phyloP scores from a whole-genome alignment of 2,888 invertebrate genomes.

The Phymatocera aterrima region DNA sequence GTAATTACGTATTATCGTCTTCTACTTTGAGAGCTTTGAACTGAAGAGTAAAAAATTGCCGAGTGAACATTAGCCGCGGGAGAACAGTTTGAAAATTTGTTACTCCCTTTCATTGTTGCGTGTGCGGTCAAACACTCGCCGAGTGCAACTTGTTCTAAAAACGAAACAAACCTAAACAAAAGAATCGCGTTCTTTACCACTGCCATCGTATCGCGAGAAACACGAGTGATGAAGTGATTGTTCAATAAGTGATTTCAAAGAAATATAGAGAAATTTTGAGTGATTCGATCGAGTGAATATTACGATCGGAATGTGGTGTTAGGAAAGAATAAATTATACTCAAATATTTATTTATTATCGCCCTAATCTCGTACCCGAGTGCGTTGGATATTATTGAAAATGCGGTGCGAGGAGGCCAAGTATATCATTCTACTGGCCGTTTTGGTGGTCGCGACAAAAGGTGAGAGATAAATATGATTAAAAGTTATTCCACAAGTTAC shows the following conservation, averaged over 20 bases:
- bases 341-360: background rate
- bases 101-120: background rate
- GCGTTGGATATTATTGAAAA: slow-evolving; percentile 59
- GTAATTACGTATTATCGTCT: too few species aligned
- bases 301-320: slow-evolving; percentile 18
- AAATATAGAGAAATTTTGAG: background rate
- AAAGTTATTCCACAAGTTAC: background rate
- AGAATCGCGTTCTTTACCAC: background rate
- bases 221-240: slow-evolving; percentile 13
- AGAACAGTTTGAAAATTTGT: too few species aligned
- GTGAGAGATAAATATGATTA: background rate
- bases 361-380: slow-evolving; percentile 6
- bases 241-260: background rate
- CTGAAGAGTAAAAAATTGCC: too few species aligned
- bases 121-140: background rate
- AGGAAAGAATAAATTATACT: background rate
- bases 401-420: slow-evolving; percentile 54
- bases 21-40: too few species aligned
- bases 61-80: background rate
- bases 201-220: background rate
- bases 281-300: slow-evolving; percentile 3
- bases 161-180: too few species aligned
- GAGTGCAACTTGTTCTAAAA: background rate
- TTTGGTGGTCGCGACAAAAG: slow-evolving; percentile 49
- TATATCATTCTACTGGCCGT: slow-evolving; percentile 52